Evolutionary conservation across 2,113 vertebrate genomes (phyloP), one percentile per base, ranked within the genome.

Genomic region (Platichthys stellatus): DNA sequence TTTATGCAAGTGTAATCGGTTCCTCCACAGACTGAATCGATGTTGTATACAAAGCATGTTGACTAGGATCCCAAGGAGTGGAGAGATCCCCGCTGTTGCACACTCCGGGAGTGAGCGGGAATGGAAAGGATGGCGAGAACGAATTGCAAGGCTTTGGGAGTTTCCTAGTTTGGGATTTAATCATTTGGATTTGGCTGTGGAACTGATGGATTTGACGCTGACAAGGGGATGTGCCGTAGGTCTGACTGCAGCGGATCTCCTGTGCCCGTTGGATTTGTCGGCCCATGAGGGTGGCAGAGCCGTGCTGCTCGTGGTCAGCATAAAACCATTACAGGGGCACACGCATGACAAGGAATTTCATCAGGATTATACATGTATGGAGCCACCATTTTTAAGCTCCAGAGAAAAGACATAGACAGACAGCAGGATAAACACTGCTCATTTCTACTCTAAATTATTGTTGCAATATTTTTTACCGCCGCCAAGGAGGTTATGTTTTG

Each of bases 151-250:
- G 43, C 69, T 79, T 78, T 76, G 40, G 83, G 77, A 67, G 71
- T 70, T 65, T 71, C 35, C 54, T 53, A 56, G 53, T 85, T 81
- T 81, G 78, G 82, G 83, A 88, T 84, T 82, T 80, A 89, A 88
- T 91, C 79, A 77, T 87, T 88, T 90, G 86, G 83, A 88, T 90
- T 89, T 87, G 66, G 18, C 77, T 26, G 80, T 85, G 92, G 88
- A 92, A 92, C 87, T 76, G 84, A 92, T 88, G 80, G 90, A 81
- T 84, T 91, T 90, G 88, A 69, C 70, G 40, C 28, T 14, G 65
- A 78, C 24, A 53, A 70, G 45, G 47, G 54, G 72, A 75, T 75
- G 68, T 67, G 18, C 47, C 6, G 17, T 20, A 49, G 54, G 63
- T 71, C 53, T 76, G 76, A 64, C 57, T 69, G 40, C 71, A 67